phyloP scores from a whole-genome alignment of 2,888 invertebrate species.

The Koerneria pararmatus region DNA sequence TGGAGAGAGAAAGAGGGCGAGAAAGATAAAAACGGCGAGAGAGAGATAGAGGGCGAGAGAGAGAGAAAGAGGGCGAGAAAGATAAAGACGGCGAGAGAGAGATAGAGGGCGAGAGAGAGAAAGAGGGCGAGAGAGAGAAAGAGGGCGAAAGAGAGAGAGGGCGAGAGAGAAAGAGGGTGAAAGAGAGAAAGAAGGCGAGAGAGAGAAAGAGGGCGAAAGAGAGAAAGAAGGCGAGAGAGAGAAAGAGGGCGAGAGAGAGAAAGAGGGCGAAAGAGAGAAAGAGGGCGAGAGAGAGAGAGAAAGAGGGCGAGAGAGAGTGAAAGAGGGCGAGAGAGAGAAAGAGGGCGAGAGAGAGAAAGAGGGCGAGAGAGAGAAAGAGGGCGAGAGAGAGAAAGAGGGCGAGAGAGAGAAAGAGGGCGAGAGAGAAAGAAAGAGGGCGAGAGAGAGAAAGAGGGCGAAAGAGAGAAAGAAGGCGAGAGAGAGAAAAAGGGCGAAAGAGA shows the following conservation, averaged over 20 bases:
- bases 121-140: not conserved
- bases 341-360: not conserved
- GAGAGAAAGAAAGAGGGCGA: not conserved
- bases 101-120: not conserved
- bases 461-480: not conserved
- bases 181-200: not conserved
- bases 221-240: not conserved
- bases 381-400: not conserved
- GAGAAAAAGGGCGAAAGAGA: not conserved
- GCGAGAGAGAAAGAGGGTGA: not conserved
- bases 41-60: not conserved
- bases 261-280: not conserved
- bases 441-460: not conserved
- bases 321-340: not conserved
- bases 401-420: not conserved
- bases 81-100: not conserved
- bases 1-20: slow-evolving; percentile 10
- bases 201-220: not conserved
- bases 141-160: not conserved
- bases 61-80: not conserved
- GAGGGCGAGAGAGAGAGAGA: not conserved
- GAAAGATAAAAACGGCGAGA: not conserved
- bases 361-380: not conserved
- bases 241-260: not conserved
- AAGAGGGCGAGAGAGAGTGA: not conserved